Percentiles rank a stretch among this genome's conserved stretches.
These are phyloP conservation scores for Ellobium chinense DNA, from an alignment of 2,888 invertebrate genomes.

Conservation along the genomic window DNA sequence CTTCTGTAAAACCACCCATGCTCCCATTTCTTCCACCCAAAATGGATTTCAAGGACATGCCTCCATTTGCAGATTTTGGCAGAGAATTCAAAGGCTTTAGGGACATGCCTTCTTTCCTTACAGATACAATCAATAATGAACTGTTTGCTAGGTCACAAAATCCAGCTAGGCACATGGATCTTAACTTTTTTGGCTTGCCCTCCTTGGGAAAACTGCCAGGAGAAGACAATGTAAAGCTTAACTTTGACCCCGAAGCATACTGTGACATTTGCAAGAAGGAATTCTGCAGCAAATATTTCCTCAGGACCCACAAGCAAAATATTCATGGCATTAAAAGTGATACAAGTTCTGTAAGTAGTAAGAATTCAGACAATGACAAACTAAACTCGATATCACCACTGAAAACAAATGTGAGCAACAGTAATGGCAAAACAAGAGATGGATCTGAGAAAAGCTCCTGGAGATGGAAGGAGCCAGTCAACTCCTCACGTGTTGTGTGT, in stretches of 20 bases:
- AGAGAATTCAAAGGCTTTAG: constrained; percentile 43
- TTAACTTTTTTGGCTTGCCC: constrained; percentile 45
- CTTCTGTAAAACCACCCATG: constrained; percentile 25
- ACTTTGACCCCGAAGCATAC: constrained; percentile 79
- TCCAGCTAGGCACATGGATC: constrained; percentile 47
- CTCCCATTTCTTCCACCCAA: constrained; percentile 47
- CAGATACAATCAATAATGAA: constrained; percentile 53
- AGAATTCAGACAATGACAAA: constrained; percentile 25
- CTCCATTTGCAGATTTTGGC: constrained; percentile 42
- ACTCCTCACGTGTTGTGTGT: constrained; percentile 75
- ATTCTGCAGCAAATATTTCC: constrained; percentile 97
- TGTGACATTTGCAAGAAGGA: constrained; percentile 93
- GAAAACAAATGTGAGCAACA: constrained; percentile 36
- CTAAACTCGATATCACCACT: constrained; percentile 10
- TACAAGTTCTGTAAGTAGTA: background rate
- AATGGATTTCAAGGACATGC: constrained; percentile 49
- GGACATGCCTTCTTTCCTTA: constrained; percentile 51
- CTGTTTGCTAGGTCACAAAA: constrained; percentile 51
- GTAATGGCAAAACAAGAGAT: constrained; percentile 47
- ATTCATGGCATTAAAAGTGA: constrained; percentile 92
- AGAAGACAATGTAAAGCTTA: constrained; percentile 76
- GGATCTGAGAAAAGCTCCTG: constrained; percentile 62
- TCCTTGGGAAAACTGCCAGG: constrained; percentile 52
- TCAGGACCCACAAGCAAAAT: constrained; percentile 98
- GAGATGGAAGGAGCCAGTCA: constrained; percentile 76